A percentile compares a stretch with the other conserved stretches of the same genome.
phyloP scores from a whole-genome alignment of 2,888 invertebrate genomes.

The Alcis repandata region DNA sequence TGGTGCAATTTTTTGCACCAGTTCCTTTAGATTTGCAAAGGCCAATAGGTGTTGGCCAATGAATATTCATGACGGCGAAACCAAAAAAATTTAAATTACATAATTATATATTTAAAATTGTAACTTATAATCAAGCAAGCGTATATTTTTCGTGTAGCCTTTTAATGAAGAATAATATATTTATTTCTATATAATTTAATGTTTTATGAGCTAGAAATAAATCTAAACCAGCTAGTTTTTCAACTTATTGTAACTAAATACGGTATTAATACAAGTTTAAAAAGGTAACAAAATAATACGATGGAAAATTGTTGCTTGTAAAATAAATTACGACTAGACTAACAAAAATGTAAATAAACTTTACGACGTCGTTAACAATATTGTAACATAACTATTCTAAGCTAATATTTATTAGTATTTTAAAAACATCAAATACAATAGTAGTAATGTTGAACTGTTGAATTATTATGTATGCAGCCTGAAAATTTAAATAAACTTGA shows the following conservation, averaged over 20 bases:
- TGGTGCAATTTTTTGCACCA: constrained; percentile 42
- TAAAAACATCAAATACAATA: not conserved
- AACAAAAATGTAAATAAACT: too few relatives aligned
- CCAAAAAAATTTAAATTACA: constrained; percentile 30
- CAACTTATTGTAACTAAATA: too few relatives aligned
- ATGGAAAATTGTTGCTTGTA: too few relatives aligned
- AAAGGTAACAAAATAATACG: too few relatives aligned
- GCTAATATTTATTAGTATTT: not conserved
- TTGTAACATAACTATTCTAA: too few relatives aligned
- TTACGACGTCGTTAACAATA: too few relatives aligned
- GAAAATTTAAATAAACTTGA: not conserved
- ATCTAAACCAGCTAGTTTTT: too few relatives aligned
- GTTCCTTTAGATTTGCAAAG: not conserved
- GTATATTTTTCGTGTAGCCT: not conserved
- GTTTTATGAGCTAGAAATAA: too few relatives aligned
- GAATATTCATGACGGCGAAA: constrained; percentile 47
- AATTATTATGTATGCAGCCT: not conserved
- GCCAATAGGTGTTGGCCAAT: constrained; percentile 34
- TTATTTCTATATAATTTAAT: not conserved
- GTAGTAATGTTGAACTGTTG: not conserved
- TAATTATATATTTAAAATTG: not conserved
- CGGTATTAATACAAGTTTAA: too few relatives aligned
- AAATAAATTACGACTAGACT: too few relatives aligned
- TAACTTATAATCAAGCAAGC: not conserved
- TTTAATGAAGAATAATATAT: too few relatives aligned